Conservation (phyloP, 2,113 vertebrate species). For the Nothoprocta pentlandii region DNA sequence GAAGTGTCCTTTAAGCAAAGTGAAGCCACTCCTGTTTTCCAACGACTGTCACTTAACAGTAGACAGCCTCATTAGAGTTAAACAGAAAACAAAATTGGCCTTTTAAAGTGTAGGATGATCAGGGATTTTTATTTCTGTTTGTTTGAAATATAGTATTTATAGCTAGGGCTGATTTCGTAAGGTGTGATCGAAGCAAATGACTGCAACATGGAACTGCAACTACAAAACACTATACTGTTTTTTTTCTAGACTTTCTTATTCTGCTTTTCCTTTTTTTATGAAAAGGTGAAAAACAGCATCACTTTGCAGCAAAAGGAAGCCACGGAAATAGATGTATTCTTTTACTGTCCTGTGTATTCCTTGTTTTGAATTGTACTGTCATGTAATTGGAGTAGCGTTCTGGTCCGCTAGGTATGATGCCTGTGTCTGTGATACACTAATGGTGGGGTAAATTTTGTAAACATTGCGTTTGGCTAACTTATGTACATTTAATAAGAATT, state of each 20-base stretch:
- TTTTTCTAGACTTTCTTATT: conserved; percentile 46
- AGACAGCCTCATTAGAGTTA: not conserved
- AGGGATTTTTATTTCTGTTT: not conserved
- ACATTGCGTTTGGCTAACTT: not conserved
- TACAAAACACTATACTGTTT: not conserved
- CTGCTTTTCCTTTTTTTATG: conserved; percentile 21
- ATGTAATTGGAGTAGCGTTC: not conserved
- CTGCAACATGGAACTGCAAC: conserved; percentile 23
- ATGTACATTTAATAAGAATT: conserved; percentile 3
- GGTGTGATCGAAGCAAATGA: conserved; percentile 4
- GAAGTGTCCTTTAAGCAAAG: conserved; percentile 48
- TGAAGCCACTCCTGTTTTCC: not conserved
- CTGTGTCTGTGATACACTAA: conserved; percentile 9
- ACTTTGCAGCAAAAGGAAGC: not conserved
- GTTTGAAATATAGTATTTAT: not conserved
- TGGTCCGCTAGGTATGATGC: not conserved
- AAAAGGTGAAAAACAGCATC: not conserved
- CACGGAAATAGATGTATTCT: not conserved
- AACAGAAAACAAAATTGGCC: not conserved
- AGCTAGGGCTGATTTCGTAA: not conserved
- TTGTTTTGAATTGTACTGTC: not conserved
- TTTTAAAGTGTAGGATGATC: conserved; percentile 8
- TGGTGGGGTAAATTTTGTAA: conserved; percentile 28
- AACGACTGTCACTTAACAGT: not conserved
- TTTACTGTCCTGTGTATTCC: not conserved